These are phyloP conservation scores for Lynx canadensis DNA, from an alignment of 2,113 vertebrate genomes.

Conservation along the genomic window DNA sequence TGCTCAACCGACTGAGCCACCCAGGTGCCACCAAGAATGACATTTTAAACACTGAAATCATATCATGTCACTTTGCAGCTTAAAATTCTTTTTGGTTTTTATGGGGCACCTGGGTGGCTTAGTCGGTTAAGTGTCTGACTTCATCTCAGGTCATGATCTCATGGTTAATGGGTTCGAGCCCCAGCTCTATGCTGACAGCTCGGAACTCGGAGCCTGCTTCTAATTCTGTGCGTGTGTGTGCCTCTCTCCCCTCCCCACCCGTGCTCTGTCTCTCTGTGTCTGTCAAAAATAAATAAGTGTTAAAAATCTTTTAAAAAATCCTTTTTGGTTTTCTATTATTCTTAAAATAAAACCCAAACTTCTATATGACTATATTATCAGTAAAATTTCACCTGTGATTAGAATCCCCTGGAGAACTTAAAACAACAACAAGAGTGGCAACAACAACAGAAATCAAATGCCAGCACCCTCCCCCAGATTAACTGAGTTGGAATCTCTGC, in stretches of 20 bases:
- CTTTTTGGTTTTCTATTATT: neutral
- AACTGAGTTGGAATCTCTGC: neutral
- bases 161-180: too few relatives aligned
- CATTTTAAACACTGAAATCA: neutral
- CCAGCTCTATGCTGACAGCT: too few relatives aligned
- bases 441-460: neutral
- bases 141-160: too few relatives aligned
- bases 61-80: neutral
- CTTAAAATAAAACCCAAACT: constrained; percentile 28
- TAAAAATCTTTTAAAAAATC: too few relatives aligned
- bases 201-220: too few relatives aligned
- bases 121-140: too few relatives aligned
- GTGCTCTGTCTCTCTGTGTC: too few relatives aligned
- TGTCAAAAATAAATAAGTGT: too few relatives aligned
- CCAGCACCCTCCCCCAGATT: neutral
- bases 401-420: neutral
- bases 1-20: too few relatives aligned
- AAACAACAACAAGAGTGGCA: neutral
- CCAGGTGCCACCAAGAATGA: neutral
- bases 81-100: neutral
- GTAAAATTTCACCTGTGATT: constrained; percentile 26
- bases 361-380: neutral
- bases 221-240: too few relatives aligned
- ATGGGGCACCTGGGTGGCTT: too few relatives aligned
- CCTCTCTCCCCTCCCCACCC: too few relatives aligned